Base-by-base conservation (phyloP, 2,797 vertebrate species). In the Simalia tracyae region DNA sequence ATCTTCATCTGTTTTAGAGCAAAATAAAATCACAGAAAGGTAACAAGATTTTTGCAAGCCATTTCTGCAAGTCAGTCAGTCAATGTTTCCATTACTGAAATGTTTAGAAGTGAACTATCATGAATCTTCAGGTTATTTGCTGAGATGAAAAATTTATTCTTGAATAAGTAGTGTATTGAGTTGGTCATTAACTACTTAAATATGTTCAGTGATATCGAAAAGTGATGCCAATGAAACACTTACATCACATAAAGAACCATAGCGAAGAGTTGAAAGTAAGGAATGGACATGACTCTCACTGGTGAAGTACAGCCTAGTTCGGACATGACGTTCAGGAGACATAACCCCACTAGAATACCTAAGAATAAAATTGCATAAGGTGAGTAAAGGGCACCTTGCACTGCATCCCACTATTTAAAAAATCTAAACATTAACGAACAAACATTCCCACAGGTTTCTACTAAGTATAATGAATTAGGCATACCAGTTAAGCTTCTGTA, bases 201-300 rank as follows among this genome's bases (percentile, higher is more conserved):
- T 64, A 61, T 5, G 22, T 26, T 26, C 5, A 9, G 11, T 10
- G n/a, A 60, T 92, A 64, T 19, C 57, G 42, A 19, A 88, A 84
- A 59, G 56, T 8, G 26, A 36, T 86, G 31, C 17, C 19, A 36
- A 8, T 89, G 17, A 63, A 88, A 84, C 87, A 97, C 98, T 98
- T 97, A 98, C 98, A 92, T 99, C 98, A 94, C 98, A 98, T 93
- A 99, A 98, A 91, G 98, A 97, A 95, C 98, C 98, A 0, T 98
- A 99, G 90, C 98, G 98, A 92, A 99, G 97, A 91, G 98, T 98
- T 84, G 98, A 98, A 1, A 99, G 96, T 89, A 99, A 96, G 17
- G 98, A 99, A 93, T 99, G 98, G 17, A 99, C 98, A 0, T 99
- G 98, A 93, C 98, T 99, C 95, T 99, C 98, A 31, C 98, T 99